A percentile compares a stretch with the other conserved stretches of the same genome.
These are phyloP conservation scores for Triplophysa tibetana DNA, from an alignment of 2,113 vertebrate species.

Conservation along the genomic window DNA sequence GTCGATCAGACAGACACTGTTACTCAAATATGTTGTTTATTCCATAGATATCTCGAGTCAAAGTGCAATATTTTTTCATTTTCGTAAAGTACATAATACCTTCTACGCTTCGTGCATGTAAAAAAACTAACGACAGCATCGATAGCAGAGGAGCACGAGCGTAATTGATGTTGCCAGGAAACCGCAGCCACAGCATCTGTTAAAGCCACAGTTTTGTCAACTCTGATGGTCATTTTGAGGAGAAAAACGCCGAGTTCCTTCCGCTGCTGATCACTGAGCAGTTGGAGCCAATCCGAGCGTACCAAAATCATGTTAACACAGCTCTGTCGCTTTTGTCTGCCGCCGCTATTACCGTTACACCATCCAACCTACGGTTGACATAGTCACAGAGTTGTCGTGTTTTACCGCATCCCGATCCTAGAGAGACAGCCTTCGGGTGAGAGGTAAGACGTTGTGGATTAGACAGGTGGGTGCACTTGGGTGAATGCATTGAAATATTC, in stretches of 20 bases:
- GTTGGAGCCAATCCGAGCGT: neutral
- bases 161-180: constrained; percentile 24
- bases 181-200: constrained; percentile 14
- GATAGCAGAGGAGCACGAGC: neutral
- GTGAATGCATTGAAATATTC: neutral
- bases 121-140: neutral
- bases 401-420: constrained; percentile 14
- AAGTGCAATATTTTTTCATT: neutral
- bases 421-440: neutral
- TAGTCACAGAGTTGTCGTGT: constrained; percentile 18
- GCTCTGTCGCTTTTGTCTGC: constrained; percentile 1
- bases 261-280: neutral
- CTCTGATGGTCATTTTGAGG: constrained; percentile 35
- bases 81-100: neutral
- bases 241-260: neutral
- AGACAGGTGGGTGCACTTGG: neutral
- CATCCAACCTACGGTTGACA: constrained; percentile 22
- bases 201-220: constrained; percentile 30
- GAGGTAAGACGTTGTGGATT: constrained; percentile 21
- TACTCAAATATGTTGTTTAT: neutral
- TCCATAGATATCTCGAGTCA: neutral
- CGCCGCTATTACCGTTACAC: neutral
- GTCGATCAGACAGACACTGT: neutral
- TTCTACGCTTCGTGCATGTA: neutral
- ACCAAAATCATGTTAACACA: constrained; percentile 18